Evolutionary conservation across 2,113 vertebrate genomes (phyloP).

Genomic region (rat (Rattus norvegicus)): GRCr8 NC_086038.1:54911501-54912000

Average conservation of each 20-base stretch:
- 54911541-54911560: background rate
- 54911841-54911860: background rate
- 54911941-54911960: constrained; percentile 16
- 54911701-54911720: background rate
- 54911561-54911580: background rate
- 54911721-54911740: background rate
- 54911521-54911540: background rate
- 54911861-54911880: constrained; percentile 13
- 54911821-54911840: constrained; percentile 38
- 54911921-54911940: background rate
- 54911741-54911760: constrained; percentile 14
- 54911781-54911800: background rate
- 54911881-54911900: background rate
- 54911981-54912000: background rate
- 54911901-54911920: background rate
- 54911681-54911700: background rate
- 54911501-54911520: background rate
- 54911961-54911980: constrained; percentile 3
- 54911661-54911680: background rate
- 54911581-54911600: background rate
- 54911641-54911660: background rate
- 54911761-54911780: background rate
- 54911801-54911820: background rate
- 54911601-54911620: background rate
- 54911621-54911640: constrained; percentile 3